These are phyloP conservation scores for Drosophila lacteicornis DNA, from an alignment of 1,140 invertebrate species.

Conservation along the genomic window DNA sequence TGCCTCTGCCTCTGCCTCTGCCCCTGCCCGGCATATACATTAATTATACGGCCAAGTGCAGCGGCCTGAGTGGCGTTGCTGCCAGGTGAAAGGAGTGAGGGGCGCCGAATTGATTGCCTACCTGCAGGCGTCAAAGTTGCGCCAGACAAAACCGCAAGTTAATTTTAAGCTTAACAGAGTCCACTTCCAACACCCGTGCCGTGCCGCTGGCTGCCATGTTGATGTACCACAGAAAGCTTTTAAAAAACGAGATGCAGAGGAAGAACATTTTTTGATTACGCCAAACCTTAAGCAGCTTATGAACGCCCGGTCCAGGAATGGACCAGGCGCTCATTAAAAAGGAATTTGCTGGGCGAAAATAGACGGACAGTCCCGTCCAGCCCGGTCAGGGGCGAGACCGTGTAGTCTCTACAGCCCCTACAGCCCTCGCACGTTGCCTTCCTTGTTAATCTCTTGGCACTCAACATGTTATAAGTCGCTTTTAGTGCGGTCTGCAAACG, in stretches of 20 bases:
- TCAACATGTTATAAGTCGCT: constrained; percentile 84
- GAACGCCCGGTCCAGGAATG: constrained; percentile 44
- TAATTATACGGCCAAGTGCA: constrained; percentile 80
- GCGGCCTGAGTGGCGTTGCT: constrained; percentile 15
- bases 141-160: constrained; percentile 78
- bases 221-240: constrained; percentile 80
- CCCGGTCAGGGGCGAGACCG: neutral
- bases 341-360: constrained; percentile 73
- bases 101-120: constrained; percentile 74
- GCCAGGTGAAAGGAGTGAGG: neutral
- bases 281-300: constrained; percentile 81
- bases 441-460: constrained; percentile 82
- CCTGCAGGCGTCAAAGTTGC: constrained; percentile 79
- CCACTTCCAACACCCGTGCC: constrained; percentile 13
- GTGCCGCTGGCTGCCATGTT: constrained; percentile 50
- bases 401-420: neutral
- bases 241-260: constrained; percentile 61
- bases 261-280: constrained; percentile 74
- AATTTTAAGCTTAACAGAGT: constrained; percentile 82
- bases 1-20: constrained; percentile 20
- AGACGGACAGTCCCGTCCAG: constrained; percentile 8
- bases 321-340: constrained; percentile 79
- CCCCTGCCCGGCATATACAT: constrained; percentile 59
- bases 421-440: constrained; percentile 40
- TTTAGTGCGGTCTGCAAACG: constrained; percentile 80